Conservation (phyloP, 2,888 invertebrate genomes). For the Sericinus montela region DNA sequence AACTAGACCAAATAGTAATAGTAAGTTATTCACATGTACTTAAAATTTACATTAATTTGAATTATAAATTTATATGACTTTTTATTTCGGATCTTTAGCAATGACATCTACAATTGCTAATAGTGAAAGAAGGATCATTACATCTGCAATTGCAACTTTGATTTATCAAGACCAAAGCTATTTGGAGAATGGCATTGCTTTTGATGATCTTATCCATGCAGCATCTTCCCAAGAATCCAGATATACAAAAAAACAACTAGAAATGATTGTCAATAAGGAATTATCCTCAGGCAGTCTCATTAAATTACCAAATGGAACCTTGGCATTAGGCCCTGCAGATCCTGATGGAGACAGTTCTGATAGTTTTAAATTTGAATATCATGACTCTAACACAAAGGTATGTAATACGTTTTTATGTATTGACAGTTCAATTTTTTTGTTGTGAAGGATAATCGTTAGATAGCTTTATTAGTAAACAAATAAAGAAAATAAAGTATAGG, state of each 20-base stretch:
- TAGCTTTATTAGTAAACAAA: too few species aligned
- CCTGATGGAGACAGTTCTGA: conserved; percentile 78
- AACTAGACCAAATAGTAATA: conserved; percentile 41
- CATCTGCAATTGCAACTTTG: conserved; percentile 84
- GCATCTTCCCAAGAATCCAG: conserved; percentile 82
- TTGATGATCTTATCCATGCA: conserved; percentile 82
- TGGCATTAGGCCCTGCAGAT: conserved; percentile 81
- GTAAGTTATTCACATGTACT: conserved; percentile 33
- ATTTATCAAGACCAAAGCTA: conserved; percentile 86
- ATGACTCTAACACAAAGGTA: conserved; percentile 68
- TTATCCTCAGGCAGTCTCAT: conserved; percentile 83
- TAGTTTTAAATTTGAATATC: conserved; percentile 69
- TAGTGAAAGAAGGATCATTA: conserved; percentile 78
- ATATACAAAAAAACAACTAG: conserved; percentile 81
- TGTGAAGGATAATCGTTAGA: too few species aligned
- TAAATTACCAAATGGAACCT: conserved; percentile 83
- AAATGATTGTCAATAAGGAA: conserved; percentile 84
- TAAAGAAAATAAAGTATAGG: too few species aligned
- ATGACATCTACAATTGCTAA: conserved; percentile 64
- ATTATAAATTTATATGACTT: conserved; percentile 20
- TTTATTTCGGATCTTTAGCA: conserved; percentile 39
- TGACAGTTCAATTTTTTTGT: too few species aligned
- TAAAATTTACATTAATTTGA: not conserved
- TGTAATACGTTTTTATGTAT: not conserved
- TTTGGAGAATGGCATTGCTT: conserved; percentile 85